These are phyloP conservation scores for Operophtera brumata DNA, from an alignment of 2,888 invertebrate species.

Conservation along the genomic window DNA sequence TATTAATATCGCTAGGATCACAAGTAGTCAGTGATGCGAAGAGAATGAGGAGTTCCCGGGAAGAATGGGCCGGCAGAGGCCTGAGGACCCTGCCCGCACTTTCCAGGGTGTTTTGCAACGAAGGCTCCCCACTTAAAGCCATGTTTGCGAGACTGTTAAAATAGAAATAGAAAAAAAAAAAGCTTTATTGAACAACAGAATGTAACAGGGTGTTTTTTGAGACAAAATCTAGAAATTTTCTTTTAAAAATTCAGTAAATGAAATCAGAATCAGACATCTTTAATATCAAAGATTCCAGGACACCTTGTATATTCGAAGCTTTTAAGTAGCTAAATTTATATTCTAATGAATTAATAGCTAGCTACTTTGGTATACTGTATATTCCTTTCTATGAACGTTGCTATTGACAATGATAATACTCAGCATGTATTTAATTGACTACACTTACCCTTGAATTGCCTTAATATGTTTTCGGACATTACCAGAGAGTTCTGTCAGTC, in stretches of 20 bases:
- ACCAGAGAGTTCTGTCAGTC: slow-evolving; percentile 94
- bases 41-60: slow-evolving; percentile 94
- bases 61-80: slow-evolving; percentile 96
- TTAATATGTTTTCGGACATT: slow-evolving; percentile 90
- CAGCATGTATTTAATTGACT: background rate
- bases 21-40: slow-evolving; percentile 97
- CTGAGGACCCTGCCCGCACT: slow-evolving; percentile 91
- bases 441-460: slow-evolving; percentile 78
- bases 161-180: background rate
- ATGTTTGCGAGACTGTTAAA: slow-evolving; percentile 80
- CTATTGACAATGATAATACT: background rate
- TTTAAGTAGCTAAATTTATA: too few species aligned
- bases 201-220: too few species aligned
- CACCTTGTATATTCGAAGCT: too few species aligned
- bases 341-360: too few species aligned
- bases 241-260: too few species aligned
- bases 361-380: too few species aligned
- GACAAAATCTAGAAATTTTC: too few species aligned
- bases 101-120: slow-evolving; percentile 96
- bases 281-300: too few species aligned
- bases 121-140: slow-evolving; percentile 93
- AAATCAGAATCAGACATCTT: too few species aligned
- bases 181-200: too few species aligned
- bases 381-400: background rate
- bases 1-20: slow-evolving; percentile 95